These are phyloP conservation scores for Centruroides vittatus DNA, from an alignment of 1,140 invertebrate genomes.

Conservation along the genomic window DNA sequence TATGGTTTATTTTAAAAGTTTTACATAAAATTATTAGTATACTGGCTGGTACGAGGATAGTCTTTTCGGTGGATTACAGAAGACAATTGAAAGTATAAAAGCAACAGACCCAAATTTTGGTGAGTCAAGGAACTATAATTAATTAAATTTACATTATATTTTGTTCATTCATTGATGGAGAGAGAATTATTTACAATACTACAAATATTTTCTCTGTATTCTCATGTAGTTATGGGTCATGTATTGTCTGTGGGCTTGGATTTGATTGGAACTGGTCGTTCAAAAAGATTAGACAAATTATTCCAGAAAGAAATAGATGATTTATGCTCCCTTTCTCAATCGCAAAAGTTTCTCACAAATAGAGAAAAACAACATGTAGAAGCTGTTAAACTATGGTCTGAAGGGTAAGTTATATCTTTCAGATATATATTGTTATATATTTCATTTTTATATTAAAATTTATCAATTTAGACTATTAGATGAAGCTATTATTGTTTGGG, in stretches of 20 bases:
- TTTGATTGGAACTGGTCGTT: conserved; percentile 32
- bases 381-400: conserved; percentile 33
- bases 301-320: conserved; percentile 25
- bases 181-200: neutral
- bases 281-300: conserved; percentile 21
- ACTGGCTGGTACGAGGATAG: conserved; percentile 38
- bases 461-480: conserved; percentile 2
- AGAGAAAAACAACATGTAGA: conserved; percentile 33
- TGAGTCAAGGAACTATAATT: conserved; percentile 19
- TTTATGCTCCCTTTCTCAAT: neutral
- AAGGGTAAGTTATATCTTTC: conserved; percentile 25
- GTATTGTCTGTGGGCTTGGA: conserved; percentile 33
- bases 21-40: conserved; percentile 21
- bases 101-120: conserved; percentile 36
- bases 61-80: conserved; percentile 32
- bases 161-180: no score
- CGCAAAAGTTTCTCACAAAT: no score
- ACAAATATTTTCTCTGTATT: neutral
- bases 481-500: conserved; percentile 31
- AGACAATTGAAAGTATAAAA: conserved; percentile 30
- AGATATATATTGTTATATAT: no score
- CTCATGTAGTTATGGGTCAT: conserved; percentile 33
- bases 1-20: no score
- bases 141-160: neutral
- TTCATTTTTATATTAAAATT: neutral